A percentile compares a stretch with the other conserved stretches of the same genome.
Conservation (phyloP, 53 echinoderm and acorn worm species). For the Luidia sarsii region DNA sequence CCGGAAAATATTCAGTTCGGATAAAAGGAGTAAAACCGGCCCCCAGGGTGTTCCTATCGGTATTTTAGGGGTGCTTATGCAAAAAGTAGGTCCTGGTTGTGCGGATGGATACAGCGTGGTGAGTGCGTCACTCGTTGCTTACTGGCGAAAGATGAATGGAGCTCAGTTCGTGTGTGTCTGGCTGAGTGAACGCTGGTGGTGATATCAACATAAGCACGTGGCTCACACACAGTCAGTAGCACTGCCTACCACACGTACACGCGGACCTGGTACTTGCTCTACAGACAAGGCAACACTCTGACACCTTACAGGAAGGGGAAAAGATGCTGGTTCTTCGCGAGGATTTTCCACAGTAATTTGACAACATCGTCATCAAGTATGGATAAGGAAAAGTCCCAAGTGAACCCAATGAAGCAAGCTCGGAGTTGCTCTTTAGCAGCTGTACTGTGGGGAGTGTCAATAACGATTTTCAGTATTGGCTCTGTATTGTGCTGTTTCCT, state of each 20-base stretch:
- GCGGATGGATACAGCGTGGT: constrained; percentile 36
- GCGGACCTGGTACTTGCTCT: no score
- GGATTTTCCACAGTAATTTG: constrained; percentile 38
- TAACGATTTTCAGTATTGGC: constrained; percentile 36
- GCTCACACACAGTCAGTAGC: not conserved
- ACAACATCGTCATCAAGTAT: not conserved
- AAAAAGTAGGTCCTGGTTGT: not conserved
- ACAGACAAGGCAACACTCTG: no score
- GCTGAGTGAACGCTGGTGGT: not conserved
- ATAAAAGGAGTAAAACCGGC: no score
- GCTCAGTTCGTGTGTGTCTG: constrained; percentile 25
- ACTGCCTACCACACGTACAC: not conserved
- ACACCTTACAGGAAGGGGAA: not conserved
- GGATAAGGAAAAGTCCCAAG: constrained; percentile 27
- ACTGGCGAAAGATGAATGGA: constrained; percentile 18
- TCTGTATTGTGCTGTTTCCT: constrained; percentile 32
- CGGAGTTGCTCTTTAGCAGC: constrained; percentile 1
- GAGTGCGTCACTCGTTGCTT: not conserved
- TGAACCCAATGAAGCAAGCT: not conserved
- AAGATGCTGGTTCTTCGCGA: constrained; percentile 19
- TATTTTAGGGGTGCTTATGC: no score
- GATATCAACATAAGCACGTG: constrained; percentile 55
- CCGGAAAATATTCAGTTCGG: no score
- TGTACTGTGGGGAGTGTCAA: constrained; percentile 29
- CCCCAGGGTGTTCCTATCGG: no score